Evolutionary conservation across 2,888 invertebrate species (phyloP).

Genomic region (Acrocera orbiculus): DNA sequence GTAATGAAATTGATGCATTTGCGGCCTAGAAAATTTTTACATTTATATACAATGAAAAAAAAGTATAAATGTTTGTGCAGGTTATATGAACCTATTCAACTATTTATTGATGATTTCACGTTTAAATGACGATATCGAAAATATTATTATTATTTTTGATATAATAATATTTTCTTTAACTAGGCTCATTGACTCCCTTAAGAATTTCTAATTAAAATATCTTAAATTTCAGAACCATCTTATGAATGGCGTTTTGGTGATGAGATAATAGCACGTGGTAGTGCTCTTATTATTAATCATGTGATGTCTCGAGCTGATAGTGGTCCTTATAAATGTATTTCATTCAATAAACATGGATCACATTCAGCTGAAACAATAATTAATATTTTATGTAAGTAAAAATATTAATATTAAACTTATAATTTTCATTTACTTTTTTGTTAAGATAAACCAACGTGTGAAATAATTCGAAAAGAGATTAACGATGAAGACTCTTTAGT

Average conservation of each 20-base stretch:
- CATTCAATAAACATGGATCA: constrained; percentile 62
- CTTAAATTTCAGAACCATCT: constrained; percentile 2
- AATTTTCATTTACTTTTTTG: constrained; percentile 14
- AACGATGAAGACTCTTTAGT: constrained; percentile 59
- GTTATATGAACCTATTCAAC: too few species aligned
- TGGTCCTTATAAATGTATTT: constrained; percentile 64
- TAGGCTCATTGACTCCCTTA: too few species aligned
- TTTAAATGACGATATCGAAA: neutral
- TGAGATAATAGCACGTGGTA: constrained; percentile 33
- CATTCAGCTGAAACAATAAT: constrained; percentile 49
- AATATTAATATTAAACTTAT: neutral
- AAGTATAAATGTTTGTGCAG: too few species aligned
- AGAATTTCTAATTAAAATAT: too few species aligned
- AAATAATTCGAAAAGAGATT: constrained; percentile 52
- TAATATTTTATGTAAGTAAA: constrained; percentile 62
- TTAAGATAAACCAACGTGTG: constrained; percentile 69
- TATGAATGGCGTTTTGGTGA: constrained; percentile 27
- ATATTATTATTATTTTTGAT: too few species aligned
- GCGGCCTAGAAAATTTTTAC: too few species aligned
- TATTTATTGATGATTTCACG: neutral
- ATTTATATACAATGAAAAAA: too few species aligned
- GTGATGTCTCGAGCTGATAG: constrained; percentile 50
- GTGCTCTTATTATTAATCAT: constrained; percentile 43
- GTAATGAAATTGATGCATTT: neutral
- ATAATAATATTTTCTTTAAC: too few species aligned